Evolutionary conservation across 2,888 invertebrate genomes (phyloP), one percentile per base, ranked within the genome.

Genomic region (Gastracanthus pulcherrimus): DNA sequence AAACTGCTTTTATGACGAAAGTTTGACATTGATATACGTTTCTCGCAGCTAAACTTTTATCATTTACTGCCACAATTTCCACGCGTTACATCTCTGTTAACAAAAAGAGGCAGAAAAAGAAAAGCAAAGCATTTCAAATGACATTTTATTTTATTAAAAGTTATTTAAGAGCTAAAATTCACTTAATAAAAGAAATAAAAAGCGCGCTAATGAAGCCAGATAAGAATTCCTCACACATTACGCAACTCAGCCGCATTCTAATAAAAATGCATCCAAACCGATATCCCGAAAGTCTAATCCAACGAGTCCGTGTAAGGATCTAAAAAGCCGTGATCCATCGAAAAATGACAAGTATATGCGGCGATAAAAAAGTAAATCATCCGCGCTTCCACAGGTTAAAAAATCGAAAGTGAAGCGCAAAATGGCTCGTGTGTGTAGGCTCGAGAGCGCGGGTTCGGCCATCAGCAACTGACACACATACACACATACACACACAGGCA

Each of bases 1-100:
- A 74, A 74, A 74, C 60, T 62, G 16, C 45, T 74, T 74, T 74
- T 74, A 62, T 62, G 60, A 74, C 62, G 34, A 74, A 62, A 74
- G 45, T 62, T 74, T 19, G 74, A 60, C 62, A 34, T 62, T 62
- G 62, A 74, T 34, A 31, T 23, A 13, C 34, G n/a, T n/a, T 2
- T 23, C 45, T 29, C 3, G 23, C 67, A 29, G 9, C 41, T 45
- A 60, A 74, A 74, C 45, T 74, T 62, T 62, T 45, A 34, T 45
- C 16, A 62, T 74, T 74, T 62, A 62, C 26, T 38, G 13, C 38
- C 36, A 7, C 16, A 58, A 74, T n/a, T 48, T 23, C n/a, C 7
- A 4, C n/a, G 38, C 71, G 71, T 48, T 62, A 19, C 36, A 55
- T 11, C 7, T 51, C 60, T 23, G 1, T 13, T 26, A 19, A 1